Evolutionary conservation across 2,113 vertebrate species (phyloP).

Genomic region (Pteruthius melanotis): DNA sequence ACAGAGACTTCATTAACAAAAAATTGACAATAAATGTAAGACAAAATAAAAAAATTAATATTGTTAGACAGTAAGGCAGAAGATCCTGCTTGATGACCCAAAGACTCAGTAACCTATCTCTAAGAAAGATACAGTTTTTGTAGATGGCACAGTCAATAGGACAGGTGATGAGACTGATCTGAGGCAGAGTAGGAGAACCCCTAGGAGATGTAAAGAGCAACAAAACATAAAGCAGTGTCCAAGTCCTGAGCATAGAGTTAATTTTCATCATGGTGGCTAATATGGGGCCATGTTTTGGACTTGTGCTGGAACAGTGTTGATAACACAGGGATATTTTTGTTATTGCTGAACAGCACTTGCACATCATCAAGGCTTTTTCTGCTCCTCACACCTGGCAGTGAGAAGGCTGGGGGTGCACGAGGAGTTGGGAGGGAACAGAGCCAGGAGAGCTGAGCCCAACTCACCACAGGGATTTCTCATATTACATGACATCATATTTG

Average conservation of each 20-base stretch:
- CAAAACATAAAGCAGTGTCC: not conserved
- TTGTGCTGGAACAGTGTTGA: not conserved
- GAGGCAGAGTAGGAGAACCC: not conserved
- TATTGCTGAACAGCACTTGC: not conserved
- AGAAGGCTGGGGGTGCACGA: not conserved
- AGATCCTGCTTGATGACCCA: not conserved
- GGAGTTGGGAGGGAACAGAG: not conserved
- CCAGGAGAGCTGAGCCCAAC: not conserved
- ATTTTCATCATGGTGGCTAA: not conserved
- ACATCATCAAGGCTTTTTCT: not conserved
- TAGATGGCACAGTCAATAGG: not conserved
- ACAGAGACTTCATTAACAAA: not conserved
- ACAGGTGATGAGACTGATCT: not conserved
- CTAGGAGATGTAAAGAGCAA: not conserved
- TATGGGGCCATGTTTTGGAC: not conserved
- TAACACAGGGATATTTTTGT: not conserved
- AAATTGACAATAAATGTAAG: not conserved
- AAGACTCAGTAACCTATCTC: not conserved
- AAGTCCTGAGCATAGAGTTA: not conserved
- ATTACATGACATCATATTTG: not conserved
- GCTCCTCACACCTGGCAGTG: accelerated
- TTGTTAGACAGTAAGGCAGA: not conserved
- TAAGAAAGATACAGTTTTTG: not conserved
- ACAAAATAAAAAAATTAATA: not conserved
- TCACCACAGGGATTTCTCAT: not conserved